Base-by-base conservation (phyloP, 2,113 vertebrate genomes). In the Varanus salvator region DNA sequence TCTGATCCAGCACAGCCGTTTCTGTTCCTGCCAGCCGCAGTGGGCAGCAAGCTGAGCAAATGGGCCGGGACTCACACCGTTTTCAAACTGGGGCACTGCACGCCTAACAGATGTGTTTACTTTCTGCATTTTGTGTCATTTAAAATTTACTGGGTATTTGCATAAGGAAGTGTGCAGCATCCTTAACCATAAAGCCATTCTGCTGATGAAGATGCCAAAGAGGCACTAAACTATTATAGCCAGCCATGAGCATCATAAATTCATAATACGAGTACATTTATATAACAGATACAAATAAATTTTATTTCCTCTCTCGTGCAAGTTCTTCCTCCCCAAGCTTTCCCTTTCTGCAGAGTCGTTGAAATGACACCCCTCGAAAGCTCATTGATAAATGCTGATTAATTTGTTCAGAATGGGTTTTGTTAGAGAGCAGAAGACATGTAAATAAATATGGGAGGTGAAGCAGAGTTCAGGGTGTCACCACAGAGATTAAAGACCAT, bases 371-470 rank as follows among this genome's bases (percentile, higher is more conserved):
- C 94, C 91, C 94, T 93, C 89, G 38, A 87, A 92, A 27, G 76
- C 92, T 92, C 92, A 92, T 93, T 96, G 96, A 96, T 96, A 93
- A 95, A 96, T 95, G 94, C 92, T 96, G 96, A 96, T 95, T 96
- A 96, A 96, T 96, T 92, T 93, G 91, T 94, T 94, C 84, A 88
- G 92, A 94, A 91, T 93, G 95, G 91, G 93, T 95, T 96, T 95
- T 95, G 93, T 95, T 95, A 95, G 95, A 38, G 11, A 85, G 93
- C 76, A 92, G 90, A 91, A 93, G 95, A 93, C 94, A 93, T 95
- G 94, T 92, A 96, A 96, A 96, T 96, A 95, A 95, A 96, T 96
- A 83, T 93, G 93, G 95, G 90, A 95, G 96, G 96, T 96, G 96
- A 96, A 96, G 93, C 94, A 92, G 95, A 96, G 96, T 96, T 96